A percentile compares a stretch with the other conserved stretches of the same genome.
These are phyloP conservation scores for Tanypteryx hageni DNA, from an alignment of 2,888 invertebrate species.

Conservation along the genomic window DNA sequence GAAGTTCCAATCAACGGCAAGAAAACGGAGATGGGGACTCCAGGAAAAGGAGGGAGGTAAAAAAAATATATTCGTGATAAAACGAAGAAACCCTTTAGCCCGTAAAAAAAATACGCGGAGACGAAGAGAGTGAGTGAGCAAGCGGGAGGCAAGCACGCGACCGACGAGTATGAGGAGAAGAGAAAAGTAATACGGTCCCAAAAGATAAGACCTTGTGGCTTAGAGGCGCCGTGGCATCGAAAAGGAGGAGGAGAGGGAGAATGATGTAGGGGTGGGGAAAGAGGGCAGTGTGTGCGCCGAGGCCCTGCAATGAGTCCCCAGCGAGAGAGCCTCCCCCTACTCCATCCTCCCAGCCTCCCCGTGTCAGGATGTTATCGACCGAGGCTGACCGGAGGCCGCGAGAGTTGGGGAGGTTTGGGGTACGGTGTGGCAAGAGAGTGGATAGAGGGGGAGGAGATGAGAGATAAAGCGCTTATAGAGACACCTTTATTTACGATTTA, in stretches of 20 bases:
- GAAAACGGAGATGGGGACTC: too few species aligned
- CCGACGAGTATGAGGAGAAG: neutral
- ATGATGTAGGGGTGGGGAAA: neutral
- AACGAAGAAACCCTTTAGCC: neutral
- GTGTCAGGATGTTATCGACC: conserved; percentile 23
- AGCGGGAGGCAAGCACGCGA: neutral
- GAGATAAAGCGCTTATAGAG: neutral
- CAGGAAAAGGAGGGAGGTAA: neutral
- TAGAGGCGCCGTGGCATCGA: neutral
- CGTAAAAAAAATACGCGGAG: neutral
- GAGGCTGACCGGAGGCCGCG: conserved; percentile 27
- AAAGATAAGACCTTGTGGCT: too few species aligned
- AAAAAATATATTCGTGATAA: neutral
- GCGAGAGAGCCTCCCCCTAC: conserved; percentile 4
- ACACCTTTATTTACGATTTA: neutral
- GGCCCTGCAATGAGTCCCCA: conserved; percentile 25
- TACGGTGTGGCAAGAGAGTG: neutral
- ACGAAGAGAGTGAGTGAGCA: neutral
- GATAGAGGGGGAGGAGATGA: neutral
- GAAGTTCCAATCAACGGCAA: too few species aligned
- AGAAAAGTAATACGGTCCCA: too few species aligned
- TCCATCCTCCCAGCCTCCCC: neutral
- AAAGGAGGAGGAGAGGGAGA: neutral
- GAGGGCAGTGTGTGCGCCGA: neutral
- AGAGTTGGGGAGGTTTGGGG: neutral